These are phyloP conservation scores for Sander vitreus DNA, from an alignment of 2,113 vertebrate species.

Conservation along the genomic window DNA sequence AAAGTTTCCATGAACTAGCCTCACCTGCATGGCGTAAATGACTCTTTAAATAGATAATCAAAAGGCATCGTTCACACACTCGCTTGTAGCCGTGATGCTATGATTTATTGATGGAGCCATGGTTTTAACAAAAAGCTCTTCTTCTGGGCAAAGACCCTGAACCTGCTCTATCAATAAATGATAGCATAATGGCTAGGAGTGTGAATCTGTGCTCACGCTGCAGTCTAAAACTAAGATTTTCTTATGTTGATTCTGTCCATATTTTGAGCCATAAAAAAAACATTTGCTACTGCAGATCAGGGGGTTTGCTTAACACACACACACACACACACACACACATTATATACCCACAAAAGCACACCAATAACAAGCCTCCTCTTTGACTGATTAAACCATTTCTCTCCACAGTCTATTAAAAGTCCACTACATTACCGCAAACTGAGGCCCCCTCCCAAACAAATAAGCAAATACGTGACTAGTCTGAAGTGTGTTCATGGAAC, in stretches of 20 bases:
- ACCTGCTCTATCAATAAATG: not conserved
- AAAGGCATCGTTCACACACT: not conserved
- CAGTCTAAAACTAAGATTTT: not conserved
- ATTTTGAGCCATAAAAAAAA: not conserved
- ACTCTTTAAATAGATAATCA: not conserved
- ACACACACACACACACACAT: not conserved
- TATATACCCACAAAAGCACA: not conserved
- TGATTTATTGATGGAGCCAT: constrained; percentile 4
- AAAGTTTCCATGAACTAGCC: not conserved
- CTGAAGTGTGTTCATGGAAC: constrained; percentile 9
- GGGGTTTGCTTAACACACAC: not conserved
- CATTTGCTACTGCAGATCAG: not conserved
- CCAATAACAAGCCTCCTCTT: constrained; percentile 11
- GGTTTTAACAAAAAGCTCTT: not conserved
- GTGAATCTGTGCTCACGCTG: not conserved
- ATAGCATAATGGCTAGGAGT: not conserved
- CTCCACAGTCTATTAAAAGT: constrained; percentile 38
- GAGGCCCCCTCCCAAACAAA: not conserved
- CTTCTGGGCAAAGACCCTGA: not conserved
- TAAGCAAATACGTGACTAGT: not conserved
- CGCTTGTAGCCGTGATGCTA: not conserved
- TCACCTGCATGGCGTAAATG: not conserved
- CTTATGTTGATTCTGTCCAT: not conserved
- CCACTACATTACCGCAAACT: constrained; percentile 16
- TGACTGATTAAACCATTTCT: not conserved